Evolutionary conservation across 2,113 vertebrate species (phyloP).

Genomic region (Willisornis vidua): DNA sequence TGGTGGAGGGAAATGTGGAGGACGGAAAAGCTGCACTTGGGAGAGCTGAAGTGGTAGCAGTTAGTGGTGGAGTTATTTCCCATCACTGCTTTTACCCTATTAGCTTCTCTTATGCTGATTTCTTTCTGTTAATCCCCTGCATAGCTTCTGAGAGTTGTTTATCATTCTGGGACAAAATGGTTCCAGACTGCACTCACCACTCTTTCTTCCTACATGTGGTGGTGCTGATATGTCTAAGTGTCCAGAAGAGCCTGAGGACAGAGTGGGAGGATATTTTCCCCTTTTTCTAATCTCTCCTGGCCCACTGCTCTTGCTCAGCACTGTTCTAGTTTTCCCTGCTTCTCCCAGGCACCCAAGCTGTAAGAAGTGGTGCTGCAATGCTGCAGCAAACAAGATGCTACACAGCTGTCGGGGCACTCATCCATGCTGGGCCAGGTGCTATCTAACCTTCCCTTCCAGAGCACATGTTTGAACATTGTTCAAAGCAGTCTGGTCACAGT

Average conservation of each 20-base stretch:
- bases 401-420: not conserved
- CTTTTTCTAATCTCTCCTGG: not conserved
- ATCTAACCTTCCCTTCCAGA: not conserved
- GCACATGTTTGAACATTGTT: not conserved
- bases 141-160: constrained; percentile 13
- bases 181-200: constrained; percentile 15
- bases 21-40: not conserved
- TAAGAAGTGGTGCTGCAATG: not conserved
- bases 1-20: not conserved
- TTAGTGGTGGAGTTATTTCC: not conserved
- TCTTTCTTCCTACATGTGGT: not conserved
- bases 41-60: not conserved
- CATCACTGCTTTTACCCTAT: not conserved
- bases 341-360: not conserved
- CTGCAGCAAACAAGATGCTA: not conserved
- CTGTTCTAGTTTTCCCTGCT: not conserved
- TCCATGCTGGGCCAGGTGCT: not conserved
- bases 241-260: constrained; percentile 14
- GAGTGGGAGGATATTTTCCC: not conserved
- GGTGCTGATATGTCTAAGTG: constrained; percentile 1
- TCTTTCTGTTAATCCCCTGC: constrained; percentile 1
- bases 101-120: not conserved
- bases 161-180: not conserved
- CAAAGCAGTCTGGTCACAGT: not conserved
- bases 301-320: not conserved